Evolutionary conservation across 2,797 vertebrate genomes (phyloP).

Genomic region (Apogon hyalosoma): DNA sequence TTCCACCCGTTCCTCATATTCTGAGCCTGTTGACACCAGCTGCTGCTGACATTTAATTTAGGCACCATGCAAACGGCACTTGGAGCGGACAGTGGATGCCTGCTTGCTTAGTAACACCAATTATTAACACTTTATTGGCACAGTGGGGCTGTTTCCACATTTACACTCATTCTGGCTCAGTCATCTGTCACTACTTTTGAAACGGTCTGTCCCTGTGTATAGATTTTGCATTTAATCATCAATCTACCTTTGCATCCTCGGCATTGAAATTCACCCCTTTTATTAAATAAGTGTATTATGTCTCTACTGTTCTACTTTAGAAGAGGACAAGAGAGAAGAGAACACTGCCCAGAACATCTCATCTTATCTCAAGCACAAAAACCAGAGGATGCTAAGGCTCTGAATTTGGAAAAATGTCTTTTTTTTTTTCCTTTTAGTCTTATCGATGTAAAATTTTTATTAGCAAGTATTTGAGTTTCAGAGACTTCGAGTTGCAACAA

Average conservation of each 20-base stretch:
- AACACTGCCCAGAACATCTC: slow-evolving; percentile 33
- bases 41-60: slow-evolving; percentile 86
- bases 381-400: slow-evolving; percentile 1
- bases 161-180: slow-evolving; percentile 13
- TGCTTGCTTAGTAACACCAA: slow-evolving; percentile 68
- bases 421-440: neutral
- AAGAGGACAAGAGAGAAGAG: slow-evolving; percentile 3
- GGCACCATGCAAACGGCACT: slow-evolving; percentile 57
- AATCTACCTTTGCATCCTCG: slow-evolving; percentile 1
- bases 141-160: slow-evolving; percentile 49
- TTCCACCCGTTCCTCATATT: slow-evolving; percentile 65
- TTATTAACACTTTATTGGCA: slow-evolving; percentile 82
- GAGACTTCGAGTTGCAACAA: neutral
- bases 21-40: slow-evolving; percentile 70
- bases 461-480: slow-evolving; percentile 8
- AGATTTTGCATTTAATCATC: slow-evolving; percentile 22
- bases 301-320: slow-evolving; percentile 17
- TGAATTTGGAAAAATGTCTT: slow-evolving; percentile 9
- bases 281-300: neutral
- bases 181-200: slow-evolving; percentile 2
- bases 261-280: slow-evolving; percentile 1
- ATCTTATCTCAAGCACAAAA: slow-evolving; percentile 34
- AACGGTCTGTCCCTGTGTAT: neutral
- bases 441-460: slow-evolving; percentile 10
- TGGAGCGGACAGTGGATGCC: slow-evolving; percentile 59